These are phyloP conservation scores for Epirrhoe tristata DNA, from an alignment of 2,888 invertebrate species.

Conservation along the genomic window DNA sequence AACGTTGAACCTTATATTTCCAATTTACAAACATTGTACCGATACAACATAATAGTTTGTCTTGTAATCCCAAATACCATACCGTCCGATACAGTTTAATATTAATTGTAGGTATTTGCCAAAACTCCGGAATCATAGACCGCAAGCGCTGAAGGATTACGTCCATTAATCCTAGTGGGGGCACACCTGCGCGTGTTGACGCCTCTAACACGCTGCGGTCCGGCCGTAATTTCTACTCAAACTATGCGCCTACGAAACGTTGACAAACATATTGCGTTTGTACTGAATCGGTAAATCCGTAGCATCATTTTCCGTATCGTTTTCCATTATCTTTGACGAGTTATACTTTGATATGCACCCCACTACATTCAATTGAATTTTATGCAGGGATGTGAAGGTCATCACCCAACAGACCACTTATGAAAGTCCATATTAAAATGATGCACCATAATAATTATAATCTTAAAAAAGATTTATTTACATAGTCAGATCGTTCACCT, in stretches of 20 bases:
- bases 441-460: no score
- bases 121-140: conserved; percentile 33
- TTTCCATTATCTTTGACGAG: no score
- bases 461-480: no score
- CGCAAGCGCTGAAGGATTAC: conserved; percentile 45
- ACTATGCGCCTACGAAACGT: background rate
- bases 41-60: background rate
- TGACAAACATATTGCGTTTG: background rate
- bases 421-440: no score
- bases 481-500: no score
- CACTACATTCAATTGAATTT: no score
- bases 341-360: no score
- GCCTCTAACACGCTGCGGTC: conserved; percentile 39
- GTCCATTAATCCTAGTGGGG: conserved; percentile 47
- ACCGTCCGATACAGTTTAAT: background rate
- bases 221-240: conserved; percentile 36
- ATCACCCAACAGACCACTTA: no score
- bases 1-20: no score
- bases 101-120: conserved; percentile 26
- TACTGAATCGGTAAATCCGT: no score
- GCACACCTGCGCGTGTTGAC: conserved; percentile 51
- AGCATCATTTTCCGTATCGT: no score
- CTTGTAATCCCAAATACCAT: background rate
- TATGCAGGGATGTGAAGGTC: no score
- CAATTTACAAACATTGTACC: background rate